phyloP scores from a whole-genome alignment of 2,113 vertebrate genomes.

The Ammodytes marinus region DNA sequence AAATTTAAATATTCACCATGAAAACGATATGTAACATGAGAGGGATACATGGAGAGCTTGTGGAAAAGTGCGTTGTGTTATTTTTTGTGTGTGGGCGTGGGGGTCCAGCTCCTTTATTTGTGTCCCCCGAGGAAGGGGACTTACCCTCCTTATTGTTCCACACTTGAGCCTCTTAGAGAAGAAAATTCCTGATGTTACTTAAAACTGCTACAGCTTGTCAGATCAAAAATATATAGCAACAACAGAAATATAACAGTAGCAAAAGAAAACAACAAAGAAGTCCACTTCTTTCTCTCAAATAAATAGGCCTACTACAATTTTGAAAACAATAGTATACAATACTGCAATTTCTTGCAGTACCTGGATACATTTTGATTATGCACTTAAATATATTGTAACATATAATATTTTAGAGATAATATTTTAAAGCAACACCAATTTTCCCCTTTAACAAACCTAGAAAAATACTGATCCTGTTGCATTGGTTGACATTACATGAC shows the following conservation, averaged over 20 bases:
- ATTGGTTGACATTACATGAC: neutral
- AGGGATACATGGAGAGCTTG: neutral
- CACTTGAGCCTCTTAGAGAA: conserved; percentile 53
- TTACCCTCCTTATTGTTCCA: conserved; percentile 48
- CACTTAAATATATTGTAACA: neutral
- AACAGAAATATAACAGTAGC: neutral
- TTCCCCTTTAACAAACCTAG: neutral
- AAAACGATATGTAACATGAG: neutral
- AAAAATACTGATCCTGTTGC: neutral
- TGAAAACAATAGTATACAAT: neutral
- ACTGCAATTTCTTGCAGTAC: neutral
- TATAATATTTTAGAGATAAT: neutral
- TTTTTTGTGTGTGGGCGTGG: conserved; percentile 8
- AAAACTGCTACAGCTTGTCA: conserved; percentile 20
- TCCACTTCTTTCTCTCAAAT: neutral
- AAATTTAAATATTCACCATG: neutral
- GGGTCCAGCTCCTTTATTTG: conserved; percentile 8
- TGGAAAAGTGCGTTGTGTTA: conserved; percentile 4
- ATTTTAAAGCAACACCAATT: neutral
- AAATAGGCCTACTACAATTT: neutral
- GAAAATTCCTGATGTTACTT: conserved; percentile 23
- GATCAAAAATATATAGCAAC: neutral
- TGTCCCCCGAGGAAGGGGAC: conserved; percentile 41
- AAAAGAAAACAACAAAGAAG: neutral
- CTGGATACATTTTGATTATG: neutral